Conservation (phyloP, 2,888 invertebrate species). For the Craniophora ligustri region DNA sequence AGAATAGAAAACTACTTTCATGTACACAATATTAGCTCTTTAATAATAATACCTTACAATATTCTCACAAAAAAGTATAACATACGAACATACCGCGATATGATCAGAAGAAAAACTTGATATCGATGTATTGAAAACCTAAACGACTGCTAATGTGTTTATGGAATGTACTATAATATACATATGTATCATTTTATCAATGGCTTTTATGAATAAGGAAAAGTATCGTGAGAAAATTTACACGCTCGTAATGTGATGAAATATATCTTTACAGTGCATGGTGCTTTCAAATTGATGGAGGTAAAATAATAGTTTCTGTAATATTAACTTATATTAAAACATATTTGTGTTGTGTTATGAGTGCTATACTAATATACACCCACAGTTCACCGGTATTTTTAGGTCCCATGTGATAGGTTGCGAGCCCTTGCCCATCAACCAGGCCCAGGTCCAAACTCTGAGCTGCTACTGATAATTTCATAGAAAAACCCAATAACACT, state of each 20-base stretch:
- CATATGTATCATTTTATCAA: slow-evolving; percentile 46
- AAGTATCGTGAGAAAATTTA: slow-evolving; percentile 44
- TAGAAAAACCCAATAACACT: too few relatives aligned
- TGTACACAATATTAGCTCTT: slow-evolving; percentile 11
- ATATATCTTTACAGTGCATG: slow-evolving; percentile 28
- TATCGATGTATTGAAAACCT: slow-evolving; percentile 47
- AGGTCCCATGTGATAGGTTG: too few relatives aligned
- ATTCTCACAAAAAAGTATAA: slow-evolving; percentile 24
- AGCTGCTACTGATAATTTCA: too few relatives aligned
- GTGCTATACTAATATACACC: too few relatives aligned
- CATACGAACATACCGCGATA: slow-evolving; percentile 25
- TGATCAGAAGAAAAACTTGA: slow-evolving; percentile 38
- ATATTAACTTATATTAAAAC: too few relatives aligned
- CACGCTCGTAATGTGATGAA: slow-evolving; percentile 45
- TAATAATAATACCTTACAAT: slow-evolving; percentile 14
- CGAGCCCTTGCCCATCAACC: too few relatives aligned
- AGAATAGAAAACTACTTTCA: slow-evolving; percentile 2
- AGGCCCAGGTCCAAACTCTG: too few relatives aligned
- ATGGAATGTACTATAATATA: slow-evolving; percentile 44
- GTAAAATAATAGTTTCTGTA: too few relatives aligned
- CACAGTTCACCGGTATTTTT: too few relatives aligned
- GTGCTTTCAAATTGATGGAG: slow-evolving; percentile 16
- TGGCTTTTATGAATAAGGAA: slow-evolving; percentile 29
- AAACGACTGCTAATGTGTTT: slow-evolving; percentile 45
- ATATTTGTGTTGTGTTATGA: too few relatives aligned